Base-by-base conservation (phyloP, 2,113 vertebrate species). In the Oplegnathus fasciatus region DNA sequence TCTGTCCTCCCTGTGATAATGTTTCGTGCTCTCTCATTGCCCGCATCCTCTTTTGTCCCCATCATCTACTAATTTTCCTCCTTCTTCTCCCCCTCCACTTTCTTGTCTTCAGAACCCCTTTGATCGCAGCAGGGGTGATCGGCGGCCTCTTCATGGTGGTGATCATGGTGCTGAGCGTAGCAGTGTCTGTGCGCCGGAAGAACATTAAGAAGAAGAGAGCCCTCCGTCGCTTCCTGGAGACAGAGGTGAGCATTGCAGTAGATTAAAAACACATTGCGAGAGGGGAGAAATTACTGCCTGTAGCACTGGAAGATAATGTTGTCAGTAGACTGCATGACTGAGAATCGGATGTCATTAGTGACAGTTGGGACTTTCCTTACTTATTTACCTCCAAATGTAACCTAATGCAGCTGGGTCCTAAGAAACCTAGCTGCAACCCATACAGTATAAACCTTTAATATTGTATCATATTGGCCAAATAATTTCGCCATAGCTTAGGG, bases 181-280 rank as follows among this genome's bases (percentile, higher is more conserved):
- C 98, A 0, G 97, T 99, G 60, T 99, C 98, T 0, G 87, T 97
- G 34, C 96, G 98, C 20, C 96, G 98, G 34, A 99, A 98, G 78
- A 98, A 97, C 94, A 99, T 99, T 86, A 99, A 98, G 92, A 99
- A 99, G 95, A 99, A 99, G 93, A 96, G 98, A 91, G 98, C 98
- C 0, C 92, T 99, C 44, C 92, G 98, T 9, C 96, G 98, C 34
- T 99, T 99, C 93, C 93, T 99, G 86, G 98, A 99, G 91, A 99
- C 98, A 15, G 98, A 99, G 97, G 98, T 99, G 82, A 96, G 91
- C 6, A n/a, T 13, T 26, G 28, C 8, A 30, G 20, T 2, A 14
- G 30, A 62, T 54, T 0, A 0, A 69, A 40, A 68, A 26, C 17
- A 15, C 17, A 60, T 26, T 18, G 6, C 3, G 9, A 54, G 18